Conservation (phyloP, 2,797 vertebrate genomes). For the Erethizon dorsatum region DNA sequence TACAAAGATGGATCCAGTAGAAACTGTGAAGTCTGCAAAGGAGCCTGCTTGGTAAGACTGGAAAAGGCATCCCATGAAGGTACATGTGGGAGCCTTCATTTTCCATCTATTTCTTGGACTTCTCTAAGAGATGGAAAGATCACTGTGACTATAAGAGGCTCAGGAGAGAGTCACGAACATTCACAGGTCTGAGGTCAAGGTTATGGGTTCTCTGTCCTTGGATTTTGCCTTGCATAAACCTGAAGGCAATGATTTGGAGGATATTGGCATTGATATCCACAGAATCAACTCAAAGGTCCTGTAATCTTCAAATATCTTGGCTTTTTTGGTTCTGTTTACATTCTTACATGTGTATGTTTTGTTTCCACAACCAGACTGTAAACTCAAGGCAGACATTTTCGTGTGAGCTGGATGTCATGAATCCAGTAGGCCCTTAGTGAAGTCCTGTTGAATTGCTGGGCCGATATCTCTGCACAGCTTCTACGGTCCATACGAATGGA, state of each 20-base stretch:
- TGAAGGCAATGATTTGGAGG: not conserved
- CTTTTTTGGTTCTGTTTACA: slow-evolving; percentile 6
- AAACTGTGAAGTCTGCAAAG: not conserved
- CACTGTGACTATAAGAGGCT: not conserved
- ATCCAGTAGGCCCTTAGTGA: not conserved
- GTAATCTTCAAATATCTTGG: not conserved
- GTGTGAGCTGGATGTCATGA: not conserved
- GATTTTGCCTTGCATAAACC: not conserved
- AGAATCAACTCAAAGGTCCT: not conserved
- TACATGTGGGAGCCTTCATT: not conserved
- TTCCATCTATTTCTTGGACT: not conserved
- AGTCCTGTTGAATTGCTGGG: not conserved
- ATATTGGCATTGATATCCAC: not conserved
- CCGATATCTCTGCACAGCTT: not conserved
- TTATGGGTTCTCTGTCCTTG: not conserved
- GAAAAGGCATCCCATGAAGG: not conserved
- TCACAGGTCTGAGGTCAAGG: not conserved
- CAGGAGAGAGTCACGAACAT: not conserved
- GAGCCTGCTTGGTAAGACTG: not conserved
- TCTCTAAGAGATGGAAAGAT: not conserved
- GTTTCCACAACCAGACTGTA: not conserved
- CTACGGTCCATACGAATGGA: not conserved
- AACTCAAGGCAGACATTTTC: not conserved
- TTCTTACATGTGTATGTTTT: not conserved
- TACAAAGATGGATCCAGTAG: not conserved